Evolutionary conservation across 2,113 vertebrate genomes (phyloP).

Genomic region (Phalacrocorax carbo): DNA sequence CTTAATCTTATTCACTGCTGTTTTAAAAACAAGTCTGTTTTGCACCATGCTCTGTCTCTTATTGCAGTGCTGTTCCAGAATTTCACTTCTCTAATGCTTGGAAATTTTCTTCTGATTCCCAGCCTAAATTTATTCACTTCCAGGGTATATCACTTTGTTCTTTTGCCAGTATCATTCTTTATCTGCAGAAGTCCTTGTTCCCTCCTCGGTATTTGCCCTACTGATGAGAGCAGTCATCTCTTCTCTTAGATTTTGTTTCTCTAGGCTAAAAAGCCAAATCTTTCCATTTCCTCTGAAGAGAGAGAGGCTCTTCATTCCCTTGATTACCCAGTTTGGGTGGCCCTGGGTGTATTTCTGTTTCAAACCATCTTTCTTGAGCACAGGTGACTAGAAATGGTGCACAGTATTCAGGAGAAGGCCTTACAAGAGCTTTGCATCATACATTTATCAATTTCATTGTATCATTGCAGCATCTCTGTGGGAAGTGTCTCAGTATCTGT

Average conservation of each 20-base stretch:
- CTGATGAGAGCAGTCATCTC: neutral
- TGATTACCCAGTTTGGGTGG: neutral
- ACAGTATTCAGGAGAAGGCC: neutral
- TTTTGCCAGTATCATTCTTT: neutral
- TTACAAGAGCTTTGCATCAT: neutral
- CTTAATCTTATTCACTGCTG: neutral
- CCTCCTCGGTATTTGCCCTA: neutral
- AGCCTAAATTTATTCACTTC: neutral
- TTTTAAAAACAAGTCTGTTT: neutral
- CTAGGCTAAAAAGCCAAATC: neutral
- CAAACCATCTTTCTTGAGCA: neutral
- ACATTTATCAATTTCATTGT: neutral
- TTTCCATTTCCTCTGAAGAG: neutral
- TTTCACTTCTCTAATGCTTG: neutral
- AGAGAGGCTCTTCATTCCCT: neutral
- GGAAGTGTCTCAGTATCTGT: neutral
- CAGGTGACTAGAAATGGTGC: neutral
- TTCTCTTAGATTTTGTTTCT: neutral
- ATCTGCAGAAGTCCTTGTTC: neutral
- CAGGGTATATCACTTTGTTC: neutral
- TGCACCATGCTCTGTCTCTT: neutral
- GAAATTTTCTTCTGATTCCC: neutral
- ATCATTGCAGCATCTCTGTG: neutral
- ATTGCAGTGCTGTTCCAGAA: neutral
- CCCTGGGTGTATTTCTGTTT: neutral